Conservation (phyloP, 2,888 invertebrate species). For the Agrotis segetum region DNA sequence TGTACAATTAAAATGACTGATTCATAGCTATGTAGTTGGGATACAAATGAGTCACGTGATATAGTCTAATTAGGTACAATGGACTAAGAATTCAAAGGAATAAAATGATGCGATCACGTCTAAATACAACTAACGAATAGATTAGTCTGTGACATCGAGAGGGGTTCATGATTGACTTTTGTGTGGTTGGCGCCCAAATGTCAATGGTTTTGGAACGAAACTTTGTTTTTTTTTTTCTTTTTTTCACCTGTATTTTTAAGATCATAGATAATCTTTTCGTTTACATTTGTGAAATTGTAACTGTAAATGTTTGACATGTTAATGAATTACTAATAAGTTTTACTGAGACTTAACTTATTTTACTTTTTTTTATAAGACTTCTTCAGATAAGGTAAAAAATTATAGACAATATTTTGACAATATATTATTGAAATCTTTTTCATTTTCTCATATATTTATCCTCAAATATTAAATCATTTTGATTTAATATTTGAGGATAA, state of each 20-base stretch:
- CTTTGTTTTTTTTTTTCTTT: neutral
- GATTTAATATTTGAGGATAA: neutral
- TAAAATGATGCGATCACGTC: slow-evolving; percentile 79
- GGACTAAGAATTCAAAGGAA: slow-evolving; percentile 71
- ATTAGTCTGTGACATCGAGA: slow-evolving; percentile 47
- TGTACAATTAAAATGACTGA: slow-evolving; percentile 82
- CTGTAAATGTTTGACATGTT: too few species aligned
- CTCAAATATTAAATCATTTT: too few species aligned
- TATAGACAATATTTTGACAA: too few species aligned
- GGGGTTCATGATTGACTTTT: slow-evolving; percentile 27
- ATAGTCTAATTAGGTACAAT: slow-evolving; percentile 79
- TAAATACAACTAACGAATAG: slow-evolving; percentile 74
- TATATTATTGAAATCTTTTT: too few species aligned
- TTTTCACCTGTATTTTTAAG: too few species aligned
- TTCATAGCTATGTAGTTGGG: slow-evolving; percentile 78
- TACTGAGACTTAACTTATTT: too few species aligned
- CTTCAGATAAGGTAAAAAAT: too few species aligned
- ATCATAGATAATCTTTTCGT: too few species aligned
- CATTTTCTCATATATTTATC: too few species aligned
- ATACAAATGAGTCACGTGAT: slow-evolving; percentile 78
- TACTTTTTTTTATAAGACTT: too few species aligned
- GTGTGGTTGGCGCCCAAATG: slow-evolving; percentile 7
- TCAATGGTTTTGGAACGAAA: slow-evolving; percentile 2
- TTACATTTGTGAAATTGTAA: too few species aligned
- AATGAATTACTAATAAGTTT: too few species aligned